Evolutionary conservation across 2,888 invertebrate genomes (phyloP).

Genomic region (Oligia latruncula): DNA sequence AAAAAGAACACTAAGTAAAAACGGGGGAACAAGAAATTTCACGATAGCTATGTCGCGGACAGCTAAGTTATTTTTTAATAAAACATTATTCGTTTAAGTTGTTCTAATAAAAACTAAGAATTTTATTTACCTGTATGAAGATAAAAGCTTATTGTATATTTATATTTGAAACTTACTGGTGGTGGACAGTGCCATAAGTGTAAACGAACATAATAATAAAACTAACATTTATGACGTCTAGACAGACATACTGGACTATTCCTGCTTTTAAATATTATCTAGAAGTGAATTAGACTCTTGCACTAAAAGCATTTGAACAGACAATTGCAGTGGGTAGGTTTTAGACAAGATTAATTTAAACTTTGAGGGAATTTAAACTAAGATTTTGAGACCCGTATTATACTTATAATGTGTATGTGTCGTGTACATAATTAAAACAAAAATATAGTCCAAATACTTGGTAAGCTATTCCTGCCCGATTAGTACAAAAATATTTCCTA

Average conservation of each 20-base stretch:
- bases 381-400: too few relatives aligned
- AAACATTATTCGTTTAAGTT: neutral
- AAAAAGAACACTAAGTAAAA: neutral
- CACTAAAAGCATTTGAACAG: neutral
- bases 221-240: constrained; percentile 56
- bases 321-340: neutral
- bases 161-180: constrained; percentile 9
- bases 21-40: neutral
- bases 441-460: neutral
- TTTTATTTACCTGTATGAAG: neutral
- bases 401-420: too few relatives aligned
- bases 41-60: neutral
- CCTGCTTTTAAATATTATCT: constrained; percentile 18
- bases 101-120: neutral
- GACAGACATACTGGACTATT: constrained; percentile 38
- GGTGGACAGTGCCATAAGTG: constrained; percentile 22
- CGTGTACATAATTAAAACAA: too few relatives aligned
- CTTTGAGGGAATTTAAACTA: neutral
- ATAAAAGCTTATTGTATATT: constrained; percentile 26
- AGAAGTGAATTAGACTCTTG: constrained; percentile 14
- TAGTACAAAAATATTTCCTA: too few relatives aligned
- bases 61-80: neutral
- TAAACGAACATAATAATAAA: constrained; percentile 52
- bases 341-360: neutral
- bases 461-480: neutral